These are phyloP conservation scores for Acrossocheilus wenchowensis DNA, from an alignment of 2,797 vertebrate genomes.

Conservation along the genomic window DNA sequence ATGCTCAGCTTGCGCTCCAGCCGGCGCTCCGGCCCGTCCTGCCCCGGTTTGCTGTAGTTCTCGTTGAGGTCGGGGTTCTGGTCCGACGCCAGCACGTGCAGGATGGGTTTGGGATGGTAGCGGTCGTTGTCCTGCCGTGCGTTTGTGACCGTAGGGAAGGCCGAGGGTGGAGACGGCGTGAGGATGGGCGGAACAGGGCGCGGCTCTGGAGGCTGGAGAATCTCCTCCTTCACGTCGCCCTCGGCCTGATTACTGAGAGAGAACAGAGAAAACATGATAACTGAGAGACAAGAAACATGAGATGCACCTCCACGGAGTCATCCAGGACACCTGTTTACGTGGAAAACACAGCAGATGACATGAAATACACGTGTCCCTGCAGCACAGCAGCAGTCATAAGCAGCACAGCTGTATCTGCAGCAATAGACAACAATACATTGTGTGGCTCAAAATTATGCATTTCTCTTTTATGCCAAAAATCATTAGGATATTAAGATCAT, in stretches of 20 bases:
- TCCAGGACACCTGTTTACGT: neutral
- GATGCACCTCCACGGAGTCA: neutral
- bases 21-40: slow-evolving; percentile 76
- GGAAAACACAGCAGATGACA: neutral
- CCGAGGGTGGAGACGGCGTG: slow-evolving; percentile 94
- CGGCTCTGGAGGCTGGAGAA: slow-evolving; percentile 95
- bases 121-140: slow-evolving; percentile 97
- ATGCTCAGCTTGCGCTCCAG: slow-evolving; percentile 93
- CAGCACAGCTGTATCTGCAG: no score
- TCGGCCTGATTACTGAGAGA: slow-evolving; percentile 87
- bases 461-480: no score
- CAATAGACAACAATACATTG: no score
- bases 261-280: neutral
- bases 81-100: slow-evolving; percentile 85
- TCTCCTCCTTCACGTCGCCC: slow-evolving; percentile 96
- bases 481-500: no score
- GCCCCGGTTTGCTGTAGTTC: slow-evolving; percentile 85
- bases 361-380: neutral
- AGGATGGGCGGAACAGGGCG: slow-evolving; percentile 95
- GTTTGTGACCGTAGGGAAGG: slow-evolving; percentile 94
- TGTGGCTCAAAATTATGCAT: no score
- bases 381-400: no score
- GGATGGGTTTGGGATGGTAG: slow-evolving; percentile 96
- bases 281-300: neutral
- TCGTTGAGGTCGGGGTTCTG: slow-evolving; percentile 88